Evolutionary conservation across 2,888 invertebrate species (phyloP), one percentile per base, ranked within the genome.

Genomic region (Epirrhoe alternata): DNA sequence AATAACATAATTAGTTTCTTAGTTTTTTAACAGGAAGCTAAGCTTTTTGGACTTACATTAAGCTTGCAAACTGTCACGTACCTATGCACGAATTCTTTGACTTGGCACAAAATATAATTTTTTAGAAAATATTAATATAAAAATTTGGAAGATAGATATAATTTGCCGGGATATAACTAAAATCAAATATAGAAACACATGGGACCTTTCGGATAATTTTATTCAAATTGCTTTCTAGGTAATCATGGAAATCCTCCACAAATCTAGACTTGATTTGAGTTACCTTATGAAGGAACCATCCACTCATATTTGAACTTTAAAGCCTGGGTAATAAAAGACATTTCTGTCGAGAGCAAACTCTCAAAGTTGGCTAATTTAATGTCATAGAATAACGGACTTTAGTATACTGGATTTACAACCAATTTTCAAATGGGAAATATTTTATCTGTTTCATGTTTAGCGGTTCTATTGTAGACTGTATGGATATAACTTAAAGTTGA

Each of bases 151-250:
- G n/a, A n/a, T 31, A 31, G 5, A 3, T 31, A 31, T 31, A 31
- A 31, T 31, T 31, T 31, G 31, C 31, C 31, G 33, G 7, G 33
- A 33, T 7, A 1, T 33, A 7, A 33, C 33, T 33, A 42, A n/a
- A 42, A 42, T 10, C 12, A 42, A 42, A 42, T 10, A 7, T 42
- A 42, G 42, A 5, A 58, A 35, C 35, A 31, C 14, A 35, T 33
- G 33, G 53, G 16, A 53, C 31, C 47, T 5, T 42, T 10, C 8
- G 35, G 16, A 53, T 53, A 14, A 54, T 38, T 54, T 54, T 16
- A 57, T 49, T 31, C 10, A 49, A 57, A 56, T 17, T 6, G 7
- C 17, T 17, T 8, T 5, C 7, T 8, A 17, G 17, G 17, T 49
- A 8, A 49, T 49, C 24, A 12, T 24, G 8, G 3, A 50, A 30